Conservation (phyloP, 2,797 vertebrate genomes). For the Rhabdomys pumilio region DNA sequence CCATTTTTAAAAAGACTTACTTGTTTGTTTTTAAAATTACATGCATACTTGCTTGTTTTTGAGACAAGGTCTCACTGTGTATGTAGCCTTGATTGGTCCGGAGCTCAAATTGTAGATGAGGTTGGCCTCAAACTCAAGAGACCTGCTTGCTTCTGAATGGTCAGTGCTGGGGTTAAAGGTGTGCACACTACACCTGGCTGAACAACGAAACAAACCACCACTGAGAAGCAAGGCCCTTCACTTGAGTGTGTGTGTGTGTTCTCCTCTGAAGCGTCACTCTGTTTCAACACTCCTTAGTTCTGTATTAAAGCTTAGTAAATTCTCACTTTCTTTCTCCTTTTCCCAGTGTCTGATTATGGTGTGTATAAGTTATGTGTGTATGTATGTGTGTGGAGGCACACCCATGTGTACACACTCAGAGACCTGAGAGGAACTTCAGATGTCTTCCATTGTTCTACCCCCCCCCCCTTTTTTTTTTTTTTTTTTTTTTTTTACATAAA, state of each 20-base stretch:
- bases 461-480: rapidly evolving
- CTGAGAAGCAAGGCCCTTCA: not conserved
- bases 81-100: not conserved
- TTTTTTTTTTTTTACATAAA: not conserved
- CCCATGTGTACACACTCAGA: too few relatives aligned
- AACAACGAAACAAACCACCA: too few relatives aligned
- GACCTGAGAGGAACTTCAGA: not conserved
- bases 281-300: not conserved
- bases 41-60: not conserved
- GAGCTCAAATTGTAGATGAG: not conserved
- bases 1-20: not conserved
- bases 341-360: not conserved
- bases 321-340: not conserved
- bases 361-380: not conserved
- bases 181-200: not conserved
- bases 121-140: not conserved
- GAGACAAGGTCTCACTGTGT: not conserved
- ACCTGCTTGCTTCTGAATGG: not conserved
- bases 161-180: not conserved
- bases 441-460: not conserved
- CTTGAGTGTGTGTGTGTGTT: not conserved
- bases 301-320: not conserved
- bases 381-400: not conserved
- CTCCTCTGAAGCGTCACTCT: not conserved
- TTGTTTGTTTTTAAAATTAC: not conserved